Conservation (phyloP, 2,113 vertebrate genomes). For the Dendrocopos noguchii region DNA sequence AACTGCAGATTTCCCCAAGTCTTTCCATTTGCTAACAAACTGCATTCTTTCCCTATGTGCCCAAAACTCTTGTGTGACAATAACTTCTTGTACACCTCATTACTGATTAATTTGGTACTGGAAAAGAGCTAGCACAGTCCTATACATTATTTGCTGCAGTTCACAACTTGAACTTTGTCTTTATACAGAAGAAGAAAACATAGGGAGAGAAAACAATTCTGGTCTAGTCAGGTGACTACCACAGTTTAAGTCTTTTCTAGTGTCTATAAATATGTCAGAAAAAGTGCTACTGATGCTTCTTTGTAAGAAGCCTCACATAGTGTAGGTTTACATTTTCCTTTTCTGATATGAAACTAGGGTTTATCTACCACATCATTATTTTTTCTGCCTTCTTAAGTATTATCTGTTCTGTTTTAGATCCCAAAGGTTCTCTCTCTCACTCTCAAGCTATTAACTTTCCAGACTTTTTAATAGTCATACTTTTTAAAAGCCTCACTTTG, state of each 20-base stretch:
- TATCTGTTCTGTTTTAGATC: background rate
- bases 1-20: background rate
- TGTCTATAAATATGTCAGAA: background rate
- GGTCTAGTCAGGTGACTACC: background rate
- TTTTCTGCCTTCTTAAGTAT: background rate
- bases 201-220: background rate
- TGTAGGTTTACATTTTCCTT: background rate
- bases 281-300: background rate
- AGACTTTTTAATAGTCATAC: background rate
- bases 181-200: background rate
- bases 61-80: background rate
- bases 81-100: background rate
- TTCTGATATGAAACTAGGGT: fast-evolving
- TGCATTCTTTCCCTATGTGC: background rate
- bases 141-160: background rate
- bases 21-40: background rate
- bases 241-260: background rate
- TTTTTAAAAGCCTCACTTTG: background rate
- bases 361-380: background rate
- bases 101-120: background rate
- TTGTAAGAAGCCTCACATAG: background rate
- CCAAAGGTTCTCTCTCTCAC: background rate
- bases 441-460: background rate
- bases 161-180: background rate
- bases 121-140: background rate